Base-by-base conservation (phyloP, 1,140 invertebrate genomes). In the Drosophila sechellia region DNA sequence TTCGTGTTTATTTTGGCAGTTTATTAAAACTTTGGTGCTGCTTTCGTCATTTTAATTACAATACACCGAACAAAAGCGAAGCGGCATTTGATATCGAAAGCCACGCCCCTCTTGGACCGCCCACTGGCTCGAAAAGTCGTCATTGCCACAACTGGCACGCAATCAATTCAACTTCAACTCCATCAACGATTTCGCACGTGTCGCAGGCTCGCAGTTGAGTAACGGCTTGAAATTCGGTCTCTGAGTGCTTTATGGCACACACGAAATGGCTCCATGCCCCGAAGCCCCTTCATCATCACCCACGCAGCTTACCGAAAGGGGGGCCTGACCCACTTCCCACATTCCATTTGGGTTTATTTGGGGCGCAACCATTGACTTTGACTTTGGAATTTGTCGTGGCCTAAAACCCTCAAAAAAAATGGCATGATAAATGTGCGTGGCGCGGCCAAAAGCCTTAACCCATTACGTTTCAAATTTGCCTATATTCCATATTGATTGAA, bases 11-110 rank as follows among this genome's bases (percentile, higher is more conserved):
- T 76, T 86, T 81, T 86, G 70, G 83, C 74, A 87, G 83, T 87
- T 86, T 87, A 86, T 86, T 86, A 79, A 87, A 79, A 87, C 49
- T 69, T 66, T 52, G 64, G 70, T 55, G 73, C 64, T 66, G 77
- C 65, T 65, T 66, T 81, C 81, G 78, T 86, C 83, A 79, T 81
- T 86, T 86, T 86, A 86, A 86, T 86, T 86, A 87, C 83, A 87
- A 83, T 81, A 65, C 71, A 54, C 50, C 34, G 35, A 48, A 50
- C 71, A 50, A 63, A 54, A 37, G 40, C 60, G 25, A 52, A 39
- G 15, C 40, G 60, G 46, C 60, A 75, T 70, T 70, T 70, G 66
- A 70, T 70, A 70, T 70, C 43, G 66, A 31, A 12, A 1, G 43
- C 35, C 66, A 70, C 66, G 66, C 70, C 73, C 52, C 27, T 13